Conservation (phyloP, 2,888 invertebrate species). For the Platycheirus rosarum region DNA sequence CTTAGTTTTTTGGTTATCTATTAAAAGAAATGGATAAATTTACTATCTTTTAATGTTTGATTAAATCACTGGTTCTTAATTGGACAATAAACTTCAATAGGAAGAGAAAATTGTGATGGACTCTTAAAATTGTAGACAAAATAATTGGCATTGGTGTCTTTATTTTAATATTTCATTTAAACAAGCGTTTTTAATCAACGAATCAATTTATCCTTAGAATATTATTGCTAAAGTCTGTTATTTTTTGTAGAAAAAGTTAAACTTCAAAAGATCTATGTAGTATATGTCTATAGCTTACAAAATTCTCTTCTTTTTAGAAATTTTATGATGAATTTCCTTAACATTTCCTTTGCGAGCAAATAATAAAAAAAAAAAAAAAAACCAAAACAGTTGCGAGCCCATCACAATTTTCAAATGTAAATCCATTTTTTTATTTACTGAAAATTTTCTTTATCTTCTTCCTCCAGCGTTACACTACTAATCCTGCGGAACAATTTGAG, state of each 20-base stretch:
- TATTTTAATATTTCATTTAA: background rate
- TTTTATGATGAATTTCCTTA: background rate
- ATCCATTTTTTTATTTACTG: constrained; percentile 49
- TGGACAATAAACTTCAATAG: constrained; percentile 14
- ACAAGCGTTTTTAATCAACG: constrained; percentile 83
- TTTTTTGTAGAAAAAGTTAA: constrained; percentile 37
- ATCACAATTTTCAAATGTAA: constrained; percentile 80
- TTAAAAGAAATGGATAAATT: too few relatives aligned
- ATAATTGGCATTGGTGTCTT: constrained; percentile 3
- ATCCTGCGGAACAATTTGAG: constrained; percentile 83
- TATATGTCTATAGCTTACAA: background rate
- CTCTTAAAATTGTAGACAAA: constrained; percentile 76
- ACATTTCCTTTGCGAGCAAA: constrained; percentile 56
- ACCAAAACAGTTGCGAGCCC: constrained; percentile 78
- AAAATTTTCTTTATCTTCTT: constrained; percentile 12
- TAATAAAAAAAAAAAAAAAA: background rate
- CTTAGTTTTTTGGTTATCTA: too few relatives aligned
- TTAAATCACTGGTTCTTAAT: constrained; percentile 3
- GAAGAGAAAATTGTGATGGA: constrained; percentile 78
- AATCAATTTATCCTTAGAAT: constrained; percentile 71
- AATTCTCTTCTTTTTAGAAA: constrained; percentile 41
- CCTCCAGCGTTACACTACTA: constrained; percentile 73
- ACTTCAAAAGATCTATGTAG: constrained; percentile 5
- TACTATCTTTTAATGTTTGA: background rate
- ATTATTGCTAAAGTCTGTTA: constrained; percentile 17